phyloP scores from a whole-genome alignment of 2,888 invertebrate genomes.

The Piscicola geometra region DNA sequence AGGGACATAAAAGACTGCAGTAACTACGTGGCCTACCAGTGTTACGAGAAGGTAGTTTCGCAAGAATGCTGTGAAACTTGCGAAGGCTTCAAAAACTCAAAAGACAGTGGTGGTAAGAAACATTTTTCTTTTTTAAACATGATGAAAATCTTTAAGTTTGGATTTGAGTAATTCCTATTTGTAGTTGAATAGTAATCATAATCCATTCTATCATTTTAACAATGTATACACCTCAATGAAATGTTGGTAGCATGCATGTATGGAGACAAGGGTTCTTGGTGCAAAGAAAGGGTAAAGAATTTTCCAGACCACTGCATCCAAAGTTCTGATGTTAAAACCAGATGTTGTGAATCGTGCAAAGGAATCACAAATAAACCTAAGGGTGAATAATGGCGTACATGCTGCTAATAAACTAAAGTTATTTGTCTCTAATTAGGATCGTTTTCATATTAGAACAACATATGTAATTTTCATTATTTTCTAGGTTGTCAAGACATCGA shows the following conservation, averaged over 20 bases:
- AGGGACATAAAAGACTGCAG: not conserved
- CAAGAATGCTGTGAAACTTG: not conserved
- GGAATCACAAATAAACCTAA: not conserved
- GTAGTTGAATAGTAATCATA: too few relatives aligned
- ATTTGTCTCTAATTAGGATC: not conserved
- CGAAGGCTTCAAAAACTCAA: not conserved
- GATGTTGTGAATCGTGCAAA: conserved; percentile 9
- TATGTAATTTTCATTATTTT: not conserved
- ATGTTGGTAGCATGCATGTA: not conserved
- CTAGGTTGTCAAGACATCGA: not conserved
- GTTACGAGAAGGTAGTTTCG: conserved; percentile 1
- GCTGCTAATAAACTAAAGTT: not conserved
- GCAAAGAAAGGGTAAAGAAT: not conserved
- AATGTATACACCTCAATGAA: too few relatives aligned
- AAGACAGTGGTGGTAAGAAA: not conserved
- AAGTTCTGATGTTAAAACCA: not conserved
- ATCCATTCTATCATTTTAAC: too few relatives aligned
- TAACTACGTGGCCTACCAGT: not conserved
- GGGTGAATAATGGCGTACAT: not conserved
- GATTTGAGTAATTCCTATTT: too few relatives aligned
- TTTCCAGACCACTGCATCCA: not conserved
- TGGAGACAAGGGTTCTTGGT: not conserved
- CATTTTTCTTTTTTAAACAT: too few relatives aligned
- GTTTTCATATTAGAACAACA: not conserved
- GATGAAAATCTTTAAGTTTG: too few relatives aligned